Base-by-base conservation (phyloP, 2,888 invertebrate species). In the Cosmia pyralina region DNA sequence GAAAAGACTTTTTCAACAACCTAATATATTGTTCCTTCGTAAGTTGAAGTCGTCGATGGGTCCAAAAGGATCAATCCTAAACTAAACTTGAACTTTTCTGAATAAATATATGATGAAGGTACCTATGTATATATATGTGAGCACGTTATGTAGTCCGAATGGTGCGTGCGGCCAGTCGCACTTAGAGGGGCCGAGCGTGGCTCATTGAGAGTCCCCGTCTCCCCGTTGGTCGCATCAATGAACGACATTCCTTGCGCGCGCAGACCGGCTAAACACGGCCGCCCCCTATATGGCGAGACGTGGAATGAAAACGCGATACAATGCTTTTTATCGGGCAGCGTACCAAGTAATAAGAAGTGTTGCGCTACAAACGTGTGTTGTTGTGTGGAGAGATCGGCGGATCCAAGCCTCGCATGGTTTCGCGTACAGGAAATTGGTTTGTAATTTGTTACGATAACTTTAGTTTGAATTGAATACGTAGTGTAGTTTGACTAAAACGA, bases 201-300 rank as follows among this genome's bases (percentile, higher is more conserved):
- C 85, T 86, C 92, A 92, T 90, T 91, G 88, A 92, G 87, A 69
- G 79, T 72, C 64, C 72, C 69, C 55, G 66, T 58, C 71, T 77
- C 52, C 72, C 71, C 60, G 66, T 65, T 68, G 65, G 76, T 77
- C 72, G 77, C 81, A 73, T 92, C 89, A 92, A 92, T 92, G 92
- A 84, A 82, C 87, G 84, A 76, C 92, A 90, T 89, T 88, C 87
- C 86, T 81, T 85, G 90, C 89, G 89, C 89, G 89, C 89, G 88
- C 89, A 88, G 87, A 86, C 86, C 75, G 83, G 75, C 81, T 67
- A 22, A 67, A 59, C 71, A 57, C 76, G 72, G 79, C 80, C 67
- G 66, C 70, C 55, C 88, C 89, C 83, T 86, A 88, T 87, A 88
- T 77, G 88, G 88, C 85, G 70, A 78, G 85, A 81, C 81, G 81